These are phyloP conservation scores for Morus bassanus DNA, from an alignment of 2,797 vertebrate species.

Conservation along the genomic window DNA sequence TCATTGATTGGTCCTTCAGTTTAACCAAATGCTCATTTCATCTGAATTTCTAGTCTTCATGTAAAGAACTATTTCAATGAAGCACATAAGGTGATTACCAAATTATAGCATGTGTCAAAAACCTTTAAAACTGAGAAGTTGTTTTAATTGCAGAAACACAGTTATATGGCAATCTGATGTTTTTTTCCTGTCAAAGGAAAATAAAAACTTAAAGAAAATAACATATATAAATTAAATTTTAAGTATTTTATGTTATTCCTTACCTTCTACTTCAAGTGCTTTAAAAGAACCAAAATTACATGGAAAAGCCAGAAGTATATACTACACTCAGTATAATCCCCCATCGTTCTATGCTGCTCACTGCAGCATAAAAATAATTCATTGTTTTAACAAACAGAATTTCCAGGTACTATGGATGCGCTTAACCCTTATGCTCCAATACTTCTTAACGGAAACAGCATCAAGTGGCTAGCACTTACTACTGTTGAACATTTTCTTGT, in stretches of 20 bases:
- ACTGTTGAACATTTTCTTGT: slow-evolving; percentile 10
- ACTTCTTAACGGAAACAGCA: slow-evolving; percentile 9
- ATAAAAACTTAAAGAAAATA: not conserved
- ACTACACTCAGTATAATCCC: not conserved
- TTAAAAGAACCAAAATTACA: not conserved
- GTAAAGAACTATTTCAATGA: not conserved
- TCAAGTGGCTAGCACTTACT: slow-evolving; percentile 39
- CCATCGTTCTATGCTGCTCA: not conserved
- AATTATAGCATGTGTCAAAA: not conserved
- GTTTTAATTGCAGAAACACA: not conserved
- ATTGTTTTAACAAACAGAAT: not conserved
- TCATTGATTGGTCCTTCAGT: not conserved
- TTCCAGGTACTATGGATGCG: not conserved
- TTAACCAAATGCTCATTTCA: slow-evolving; percentile 10
- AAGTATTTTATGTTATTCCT: not conserved
- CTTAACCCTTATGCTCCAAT: not conserved
- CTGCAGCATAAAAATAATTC: not conserved
- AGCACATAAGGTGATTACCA: not conserved
- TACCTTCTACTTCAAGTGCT: not conserved
- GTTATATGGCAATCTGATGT: not conserved
- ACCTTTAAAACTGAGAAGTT: not conserved
- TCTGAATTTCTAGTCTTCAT: not conserved
- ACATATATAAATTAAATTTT: not conserved
- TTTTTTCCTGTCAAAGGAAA: not conserved
- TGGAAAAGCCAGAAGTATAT: not conserved